Percentiles rank a stretch among this genome's conserved stretches.
Evolutionary conservation across 2,113 vertebrate species (phyloP).

Genomic region (Campylorhamphus procurvoides): DNA sequence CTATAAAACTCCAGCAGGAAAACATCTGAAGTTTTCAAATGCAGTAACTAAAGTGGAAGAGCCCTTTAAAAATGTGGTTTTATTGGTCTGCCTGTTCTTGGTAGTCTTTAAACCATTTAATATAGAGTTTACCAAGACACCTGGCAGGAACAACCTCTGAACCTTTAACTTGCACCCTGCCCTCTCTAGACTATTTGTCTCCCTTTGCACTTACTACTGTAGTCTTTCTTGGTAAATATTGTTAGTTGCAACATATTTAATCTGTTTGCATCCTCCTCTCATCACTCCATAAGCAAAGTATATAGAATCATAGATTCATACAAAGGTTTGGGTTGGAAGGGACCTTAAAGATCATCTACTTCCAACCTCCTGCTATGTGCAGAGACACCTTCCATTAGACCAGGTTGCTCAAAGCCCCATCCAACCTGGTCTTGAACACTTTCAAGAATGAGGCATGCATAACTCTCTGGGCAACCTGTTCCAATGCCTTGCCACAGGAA

Average conservation of each 20-base stretch:
- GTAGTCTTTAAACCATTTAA: not conserved
- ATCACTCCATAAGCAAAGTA: not conserved
- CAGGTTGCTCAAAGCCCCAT: not conserved
- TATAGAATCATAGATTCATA: not conserved
- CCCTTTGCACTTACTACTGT: not conserved
- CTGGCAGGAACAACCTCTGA: not conserved
- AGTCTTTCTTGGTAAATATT: not conserved
- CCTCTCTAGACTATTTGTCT: not conserved
- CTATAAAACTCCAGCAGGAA: not conserved
- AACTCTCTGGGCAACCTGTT: not conserved
- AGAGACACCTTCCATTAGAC: not conserved
- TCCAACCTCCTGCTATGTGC: too few species aligned
- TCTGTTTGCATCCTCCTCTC: not conserved
- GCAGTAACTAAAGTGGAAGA: not conserved
- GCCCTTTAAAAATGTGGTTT: not conserved
- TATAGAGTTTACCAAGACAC: not conserved
- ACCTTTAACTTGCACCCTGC: not conserved
- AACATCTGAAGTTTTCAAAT: not conserved
- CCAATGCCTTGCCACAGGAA: not conserved
- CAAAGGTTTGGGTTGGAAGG: not conserved
- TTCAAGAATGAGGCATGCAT: not conserved
- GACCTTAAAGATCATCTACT: not conserved
- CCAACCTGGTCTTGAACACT: not conserved
- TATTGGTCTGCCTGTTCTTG: not conserved
- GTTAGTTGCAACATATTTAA: not conserved